phyloP scores from a whole-genome alignment of 2,888 invertebrate species.

The Belgica antarctica region DNA sequence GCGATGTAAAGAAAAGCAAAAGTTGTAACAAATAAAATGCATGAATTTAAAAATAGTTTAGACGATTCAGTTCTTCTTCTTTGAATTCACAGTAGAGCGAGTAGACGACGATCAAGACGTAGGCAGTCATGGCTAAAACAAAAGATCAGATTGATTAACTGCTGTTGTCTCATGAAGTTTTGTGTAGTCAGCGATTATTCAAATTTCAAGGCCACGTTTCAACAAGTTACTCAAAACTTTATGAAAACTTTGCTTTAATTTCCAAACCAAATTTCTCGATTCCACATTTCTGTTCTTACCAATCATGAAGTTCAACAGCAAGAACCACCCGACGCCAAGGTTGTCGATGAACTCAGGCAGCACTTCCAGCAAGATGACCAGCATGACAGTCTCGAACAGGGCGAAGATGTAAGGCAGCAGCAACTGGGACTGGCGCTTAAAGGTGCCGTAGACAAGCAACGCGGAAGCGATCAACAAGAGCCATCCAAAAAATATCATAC shows the following conservation, averaged over 20 bases:
- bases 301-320: slow-evolving; percentile 22
- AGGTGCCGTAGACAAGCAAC: slow-evolving; percentile 15
- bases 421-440: slow-evolving; percentile 36
- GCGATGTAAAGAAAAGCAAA: not conserved
- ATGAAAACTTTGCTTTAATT: too few relatives aligned
- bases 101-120: slow-evolving; percentile 39
- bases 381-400: slow-evolving; percentile 26
- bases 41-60: not conserved
- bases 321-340: slow-evolving; percentile 26
- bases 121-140: slow-evolving; percentile 26
- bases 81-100: slow-evolving; percentile 36
- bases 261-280: too few relatives aligned
- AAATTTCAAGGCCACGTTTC: too few relatives aligned
- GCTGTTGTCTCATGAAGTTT: not conserved
- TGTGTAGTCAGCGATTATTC: not conserved
- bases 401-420: slow-evolving; percentile 32
- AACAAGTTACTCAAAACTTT: too few relatives aligned
- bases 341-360: slow-evolving; percentile 37
- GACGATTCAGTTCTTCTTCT: slow-evolving; percentile 41
- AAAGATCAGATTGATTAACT: not conserved
- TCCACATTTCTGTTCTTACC: slow-evolving; percentile 16
- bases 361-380: slow-evolving; percentile 24
- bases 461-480: slow-evolving; percentile 13
- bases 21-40: slow-evolving; percentile 20
- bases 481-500: slow-evolving; percentile 37